Base-by-base conservation (phyloP, 2,113 vertebrate genomes). In the Chroicocephalus ridibundus region DNA sequence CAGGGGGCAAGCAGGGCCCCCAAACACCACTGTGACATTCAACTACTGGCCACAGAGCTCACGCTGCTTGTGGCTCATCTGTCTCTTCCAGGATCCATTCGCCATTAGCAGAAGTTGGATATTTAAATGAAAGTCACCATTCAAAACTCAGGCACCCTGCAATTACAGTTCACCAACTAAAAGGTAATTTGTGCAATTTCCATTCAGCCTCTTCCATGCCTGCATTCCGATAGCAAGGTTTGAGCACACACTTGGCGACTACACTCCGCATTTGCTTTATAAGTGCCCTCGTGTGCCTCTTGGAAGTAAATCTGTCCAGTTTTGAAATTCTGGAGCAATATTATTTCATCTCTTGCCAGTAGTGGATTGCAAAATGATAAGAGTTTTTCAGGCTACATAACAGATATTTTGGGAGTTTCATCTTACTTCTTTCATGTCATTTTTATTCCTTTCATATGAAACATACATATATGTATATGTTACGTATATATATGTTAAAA, bases 391-490 rank as follows among this genome's bases (percentile, higher is more conserved):
- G 79, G 74, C 94, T 94, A 69, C 75, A 40, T 65, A 91, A 78
- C 74, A 82, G 80, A 51, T 94, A 94, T 91, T 94, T 84, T 68
- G 77, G 38, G 75, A 77, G 71, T 93, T 96, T 85, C 57, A 15
- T 82, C 86, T 94, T 95, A 82, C 70, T 96, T 90, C 34, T 87
- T 46, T 54, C 62, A 32, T 70, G 84, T 82, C 85, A 85, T 95
- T 93, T 96, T 97, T 91, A 94, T 97, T 96, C 54, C 54, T 96
- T 96, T 68, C 57, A 87, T 88, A 87, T 94, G 92, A 88, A 85
- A 82, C 40, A 76, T 12, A 86, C 6, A 19, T 52, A 72, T 38
- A 40, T 42, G 8, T 68, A 5, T 74, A 14, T 49, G 18, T 49
- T 31, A 5, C 44, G 22, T 65, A 47, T 24, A 65, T n/a, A 10